These are phyloP conservation scores for Tipula confusa DNA, from an alignment of 2,888 invertebrate species.

Conservation along the genomic window DNA sequence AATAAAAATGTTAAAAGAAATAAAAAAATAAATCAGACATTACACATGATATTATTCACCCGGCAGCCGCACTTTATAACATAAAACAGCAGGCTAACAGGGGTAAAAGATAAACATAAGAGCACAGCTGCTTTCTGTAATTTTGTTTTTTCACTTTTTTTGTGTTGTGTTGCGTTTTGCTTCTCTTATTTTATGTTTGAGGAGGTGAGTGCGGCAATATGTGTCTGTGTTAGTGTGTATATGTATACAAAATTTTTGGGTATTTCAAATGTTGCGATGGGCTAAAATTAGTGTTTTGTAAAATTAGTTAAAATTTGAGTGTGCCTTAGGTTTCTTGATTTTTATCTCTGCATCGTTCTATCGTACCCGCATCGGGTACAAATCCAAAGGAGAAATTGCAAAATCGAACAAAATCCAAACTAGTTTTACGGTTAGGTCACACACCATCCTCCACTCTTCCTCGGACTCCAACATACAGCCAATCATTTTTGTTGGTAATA, in stretches of 20 bases:
- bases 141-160: slow-evolving; percentile 25
- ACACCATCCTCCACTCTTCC: no score
- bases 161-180: neutral
- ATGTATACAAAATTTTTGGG: neutral
- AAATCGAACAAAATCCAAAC: no score
- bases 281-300: neutral
- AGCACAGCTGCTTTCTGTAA: slow-evolving; percentile 13
- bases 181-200: neutral
- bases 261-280: neutral
- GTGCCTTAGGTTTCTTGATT: no score
- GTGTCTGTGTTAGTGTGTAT: neutral
- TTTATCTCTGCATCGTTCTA: no score
- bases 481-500: no score
- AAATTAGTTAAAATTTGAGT: no score
- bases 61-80: slow-evolving; percentile 20
- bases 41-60: slow-evolving; percentile 29
- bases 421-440: no score
- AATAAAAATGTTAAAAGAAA: slow-evolving; percentile 14
- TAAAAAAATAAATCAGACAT: slow-evolving; percentile 28
- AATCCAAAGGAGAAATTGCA: no score
- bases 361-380: no score
- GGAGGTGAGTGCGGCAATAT: neutral
- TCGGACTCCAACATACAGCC: no score
- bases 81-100: slow-evolving; percentile 29
- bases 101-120: slow-evolving; percentile 28